A percentile compares a stretch with the other conserved stretches of the same genome.
phyloP scores from a whole-genome alignment of 2,797 vertebrate genomes.

The Brachyrhaphis roseni region DNA sequence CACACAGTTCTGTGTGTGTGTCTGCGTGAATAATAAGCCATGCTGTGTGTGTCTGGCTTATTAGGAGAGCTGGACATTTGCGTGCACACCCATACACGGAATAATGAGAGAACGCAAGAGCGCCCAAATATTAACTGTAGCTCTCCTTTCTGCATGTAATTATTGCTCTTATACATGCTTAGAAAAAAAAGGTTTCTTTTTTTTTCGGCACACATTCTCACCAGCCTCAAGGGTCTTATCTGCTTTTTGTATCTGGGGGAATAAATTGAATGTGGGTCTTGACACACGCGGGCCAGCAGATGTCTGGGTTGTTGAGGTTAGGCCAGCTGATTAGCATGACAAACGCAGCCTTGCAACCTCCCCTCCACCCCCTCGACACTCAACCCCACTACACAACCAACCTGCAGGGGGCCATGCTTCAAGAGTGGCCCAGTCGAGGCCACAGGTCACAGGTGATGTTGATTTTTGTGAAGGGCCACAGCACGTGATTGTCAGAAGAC shows the following conservation, averaged over 20 bases:
- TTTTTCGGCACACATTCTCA: constrained; percentile 45
- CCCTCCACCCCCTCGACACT: not conserved
- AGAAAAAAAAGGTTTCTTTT: constrained; percentile 41
- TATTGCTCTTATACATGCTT: constrained; percentile 55
- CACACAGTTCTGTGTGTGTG: constrained; percentile 13
- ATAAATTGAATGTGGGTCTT: constrained; percentile 79
- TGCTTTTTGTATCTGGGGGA: constrained; percentile 73
- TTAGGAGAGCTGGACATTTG: constrained; percentile 31
- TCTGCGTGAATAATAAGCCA: constrained; percentile 25
- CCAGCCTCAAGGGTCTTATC: constrained; percentile 77
- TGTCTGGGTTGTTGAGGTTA: constrained; percentile 81
- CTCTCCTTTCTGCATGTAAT: constrained; percentile 49
- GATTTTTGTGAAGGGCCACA: constrained; percentile 76
- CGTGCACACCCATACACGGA: constrained; percentile 7
- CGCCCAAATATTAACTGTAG: constrained; percentile 34
- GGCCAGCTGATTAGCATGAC: constrained; percentile 81
- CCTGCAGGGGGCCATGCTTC: constrained; percentile 54
- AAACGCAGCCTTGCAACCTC: constrained; percentile 53
- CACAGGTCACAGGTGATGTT: constrained; percentile 81
- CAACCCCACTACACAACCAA: constrained; percentile 19
- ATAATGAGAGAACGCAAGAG: constrained; percentile 24
- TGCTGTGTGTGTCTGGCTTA: constrained; percentile 17
- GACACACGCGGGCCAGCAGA: constrained; percentile 79
- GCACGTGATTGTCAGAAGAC: constrained; percentile 72
- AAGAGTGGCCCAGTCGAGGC: constrained; percentile 61